A percentile compares a stretch with the other conserved stretches of the same genome.
These are phyloP conservation scores for Danio jaintianensis DNA, from an alignment of 2,797 vertebrate species.

Conservation along the genomic window DNA sequence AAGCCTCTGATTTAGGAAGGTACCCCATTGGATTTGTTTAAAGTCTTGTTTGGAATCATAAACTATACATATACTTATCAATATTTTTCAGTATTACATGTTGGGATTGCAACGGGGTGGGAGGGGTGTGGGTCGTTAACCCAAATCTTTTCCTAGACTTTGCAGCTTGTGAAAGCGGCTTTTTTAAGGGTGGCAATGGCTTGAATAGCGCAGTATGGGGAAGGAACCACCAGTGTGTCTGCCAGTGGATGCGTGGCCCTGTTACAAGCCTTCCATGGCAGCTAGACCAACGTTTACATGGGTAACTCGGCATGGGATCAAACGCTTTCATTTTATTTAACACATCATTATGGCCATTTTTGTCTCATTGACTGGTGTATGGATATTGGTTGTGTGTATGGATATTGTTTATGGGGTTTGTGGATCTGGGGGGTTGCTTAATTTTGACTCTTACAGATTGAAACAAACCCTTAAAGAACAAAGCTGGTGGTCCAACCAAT, in stretches of 20 bases:
- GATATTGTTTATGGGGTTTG: constrained; percentile 58
- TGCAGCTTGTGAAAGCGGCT: constrained; percentile 75
- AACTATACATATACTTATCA: not conserved
- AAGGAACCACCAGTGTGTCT: constrained; percentile 70
- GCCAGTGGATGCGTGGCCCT: constrained; percentile 68
- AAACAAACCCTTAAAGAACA: constrained; percentile 64
- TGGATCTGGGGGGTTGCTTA: constrained; percentile 76
- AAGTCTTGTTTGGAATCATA: constrained; percentile 44
- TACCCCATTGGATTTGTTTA: constrained; percentile 66
- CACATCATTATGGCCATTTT: constrained; percentile 67
- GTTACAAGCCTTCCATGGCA: constrained; percentile 62
- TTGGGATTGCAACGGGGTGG: constrained; percentile 53
- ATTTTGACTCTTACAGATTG: constrained; percentile 84
- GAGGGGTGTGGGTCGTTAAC: constrained; percentile 75
- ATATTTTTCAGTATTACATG: constrained; percentile 10
- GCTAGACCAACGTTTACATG: constrained; percentile 64
- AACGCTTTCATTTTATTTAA: constrained; percentile 64
- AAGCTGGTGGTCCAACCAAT: constrained; percentile 67
- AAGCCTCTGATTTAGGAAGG: constrained; percentile 75
- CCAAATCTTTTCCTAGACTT: constrained; percentile 81
- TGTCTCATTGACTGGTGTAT: constrained; percentile 71
- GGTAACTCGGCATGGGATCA: constrained; percentile 46
- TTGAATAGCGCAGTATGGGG: constrained; percentile 62
- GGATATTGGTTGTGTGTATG: constrained; percentile 66
- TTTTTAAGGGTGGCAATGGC: constrained; percentile 66